Evolutionary conservation across 1,140 invertebrate species (phyloP).

Genomic region (Meloidogyne hapla): DNA sequence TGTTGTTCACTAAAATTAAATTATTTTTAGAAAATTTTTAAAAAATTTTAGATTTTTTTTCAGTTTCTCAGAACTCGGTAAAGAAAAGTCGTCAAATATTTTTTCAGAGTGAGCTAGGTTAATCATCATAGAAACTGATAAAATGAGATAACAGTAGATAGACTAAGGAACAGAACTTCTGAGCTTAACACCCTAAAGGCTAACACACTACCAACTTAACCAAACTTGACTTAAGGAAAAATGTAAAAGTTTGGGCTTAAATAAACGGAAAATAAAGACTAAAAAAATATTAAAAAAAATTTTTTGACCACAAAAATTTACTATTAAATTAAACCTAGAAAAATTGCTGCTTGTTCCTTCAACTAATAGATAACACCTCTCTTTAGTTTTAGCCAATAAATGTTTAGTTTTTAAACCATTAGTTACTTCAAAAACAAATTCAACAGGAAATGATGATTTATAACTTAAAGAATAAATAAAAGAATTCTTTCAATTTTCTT

Average conservation of each 20-base stretch:
- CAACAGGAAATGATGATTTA: background rate
- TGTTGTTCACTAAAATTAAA: too few relatives aligned
- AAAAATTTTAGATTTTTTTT: background rate
- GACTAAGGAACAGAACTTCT: too few relatives aligned
- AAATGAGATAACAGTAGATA: background rate
- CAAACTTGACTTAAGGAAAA: background rate
- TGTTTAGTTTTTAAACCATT: background rate
- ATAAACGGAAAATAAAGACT: too few relatives aligned
- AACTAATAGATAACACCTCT: background rate
- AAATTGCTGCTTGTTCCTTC: background rate
- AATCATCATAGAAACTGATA: background rate
- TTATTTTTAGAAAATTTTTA: background rate
- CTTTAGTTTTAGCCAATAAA: background rate
- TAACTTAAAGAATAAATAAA: background rate
- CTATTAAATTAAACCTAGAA: background rate
- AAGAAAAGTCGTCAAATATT: background rate
- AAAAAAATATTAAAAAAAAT: too few relatives aligned
- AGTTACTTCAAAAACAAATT: background rate
- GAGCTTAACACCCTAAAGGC: background rate
- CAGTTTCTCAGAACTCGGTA: slow-evolving; percentile 5
- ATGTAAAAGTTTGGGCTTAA: background rate
- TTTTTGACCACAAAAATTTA: too few relatives aligned
- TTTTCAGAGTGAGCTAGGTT: slow-evolving; percentile 2
- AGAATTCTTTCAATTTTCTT: background rate
- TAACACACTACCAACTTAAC: background rate